phyloP scores from a whole-genome alignment of 1,140 invertebrate genomes.

The Brachystomella parvula region DNA sequence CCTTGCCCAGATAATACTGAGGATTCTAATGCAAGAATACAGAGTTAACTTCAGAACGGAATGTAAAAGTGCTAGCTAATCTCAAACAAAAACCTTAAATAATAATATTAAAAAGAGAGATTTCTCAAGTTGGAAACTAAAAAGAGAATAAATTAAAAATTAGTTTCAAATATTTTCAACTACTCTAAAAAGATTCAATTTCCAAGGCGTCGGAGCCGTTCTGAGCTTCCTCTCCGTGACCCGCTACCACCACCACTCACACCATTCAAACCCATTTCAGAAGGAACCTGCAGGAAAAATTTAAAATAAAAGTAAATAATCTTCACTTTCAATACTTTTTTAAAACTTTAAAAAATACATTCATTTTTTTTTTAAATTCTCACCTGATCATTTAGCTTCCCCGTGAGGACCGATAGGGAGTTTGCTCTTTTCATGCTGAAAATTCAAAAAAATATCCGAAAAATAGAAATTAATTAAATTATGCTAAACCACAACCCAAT shows the following conservation, averaged over 20 bases:
- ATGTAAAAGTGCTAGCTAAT: no score
- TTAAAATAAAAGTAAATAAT: not conserved
- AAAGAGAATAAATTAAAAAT: not conserved
- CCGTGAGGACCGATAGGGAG: constrained; percentile 55
- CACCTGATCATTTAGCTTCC: constrained; percentile 41
- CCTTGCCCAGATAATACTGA: no score
- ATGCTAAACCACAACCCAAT: constrained; percentile 30
- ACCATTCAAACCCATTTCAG: not conserved
- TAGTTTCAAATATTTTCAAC: no score
- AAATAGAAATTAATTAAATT: not conserved
- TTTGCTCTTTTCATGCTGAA: constrained; percentile 57
- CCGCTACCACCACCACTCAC: not conserved
- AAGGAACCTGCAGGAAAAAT: constrained; percentile 10
- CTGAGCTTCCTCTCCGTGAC: not conserved
- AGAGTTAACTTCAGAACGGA: no score
- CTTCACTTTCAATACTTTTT: not conserved
- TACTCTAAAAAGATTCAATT: no score
- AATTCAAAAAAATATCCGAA: constrained; percentile 25
- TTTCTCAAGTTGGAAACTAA: not conserved
- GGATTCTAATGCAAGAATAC: no score
- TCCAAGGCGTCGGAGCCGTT: constrained; percentile 1
- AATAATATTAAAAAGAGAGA: not conserved
- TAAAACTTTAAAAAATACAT: not conserved
- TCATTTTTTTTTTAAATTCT: constrained; percentile 4
- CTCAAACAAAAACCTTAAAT: not conserved